phyloP scores from a whole-genome alignment of 1,140 invertebrate genomes.

The Trypoxylus dichotomus region DNA sequence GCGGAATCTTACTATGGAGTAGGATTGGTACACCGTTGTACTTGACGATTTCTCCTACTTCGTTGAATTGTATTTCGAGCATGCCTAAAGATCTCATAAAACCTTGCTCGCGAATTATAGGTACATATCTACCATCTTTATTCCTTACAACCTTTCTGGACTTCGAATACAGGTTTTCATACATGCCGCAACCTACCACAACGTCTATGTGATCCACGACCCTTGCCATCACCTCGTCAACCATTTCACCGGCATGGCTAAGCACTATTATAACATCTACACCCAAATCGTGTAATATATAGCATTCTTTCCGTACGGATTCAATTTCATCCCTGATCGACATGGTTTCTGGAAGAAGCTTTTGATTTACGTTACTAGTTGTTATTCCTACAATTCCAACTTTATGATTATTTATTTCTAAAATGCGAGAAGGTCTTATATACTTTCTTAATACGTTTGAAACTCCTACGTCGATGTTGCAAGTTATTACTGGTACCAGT shows the following conservation, averaged over 20 bases:
- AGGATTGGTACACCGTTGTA: conserved; percentile 81
- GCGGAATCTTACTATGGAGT: conserved; percentile 64
- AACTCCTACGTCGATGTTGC: conserved; percentile 72
- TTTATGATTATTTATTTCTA: conserved; percentile 64
- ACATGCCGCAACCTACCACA: conserved; percentile 83
- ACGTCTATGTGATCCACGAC: conserved; percentile 81
- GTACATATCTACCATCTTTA: conserved; percentile 68
- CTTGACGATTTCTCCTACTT: conserved; percentile 67
- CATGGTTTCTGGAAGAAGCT: conserved; percentile 64
- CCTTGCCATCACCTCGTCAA: conserved; percentile 75
- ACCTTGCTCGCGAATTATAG: conserved; percentile 88
- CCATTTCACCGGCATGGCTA: conserved; percentile 81
- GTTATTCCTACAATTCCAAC: conserved; percentile 89
- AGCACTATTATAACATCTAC: conserved; percentile 85
- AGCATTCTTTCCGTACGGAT: conserved; percentile 69
- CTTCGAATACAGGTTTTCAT: conserved; percentile 83
- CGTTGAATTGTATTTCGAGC: conserved; percentile 73
- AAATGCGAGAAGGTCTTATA: conserved; percentile 66
- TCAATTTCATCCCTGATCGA: conserved; percentile 75
- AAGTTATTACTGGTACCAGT: conserved; percentile 72
- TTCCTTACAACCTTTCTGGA: conserved; percentile 61
- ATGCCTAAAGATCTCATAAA: conserved; percentile 90
- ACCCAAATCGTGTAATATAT: conserved; percentile 61
- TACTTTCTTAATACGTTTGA: conserved; percentile 37
- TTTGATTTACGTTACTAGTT: conserved; percentile 75